phyloP scores from a whole-genome alignment of 1,140 invertebrate genomes.

The Brachionus sp. region DNA sequence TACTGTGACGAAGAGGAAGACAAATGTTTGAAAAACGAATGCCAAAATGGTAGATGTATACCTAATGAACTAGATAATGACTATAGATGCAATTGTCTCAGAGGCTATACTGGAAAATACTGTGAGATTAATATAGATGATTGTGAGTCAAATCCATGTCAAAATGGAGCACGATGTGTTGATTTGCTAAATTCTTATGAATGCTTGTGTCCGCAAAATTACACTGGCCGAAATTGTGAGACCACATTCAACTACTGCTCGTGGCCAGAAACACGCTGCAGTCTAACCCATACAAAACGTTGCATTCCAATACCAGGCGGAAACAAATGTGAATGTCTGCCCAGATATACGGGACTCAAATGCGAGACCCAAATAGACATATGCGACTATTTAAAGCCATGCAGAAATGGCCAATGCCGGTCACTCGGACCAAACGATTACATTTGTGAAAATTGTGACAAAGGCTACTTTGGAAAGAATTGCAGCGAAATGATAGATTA shows the following conservation, averaged over 20 bases:
- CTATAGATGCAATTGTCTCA: conserved; percentile 47
- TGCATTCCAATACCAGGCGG: conserved; percentile 34
- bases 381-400: conserved; percentile 23
- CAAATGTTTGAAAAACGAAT: conserved; percentile 68
- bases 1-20: conserved; percentile 67
- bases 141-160: conserved; percentile 32
- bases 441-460: conserved; percentile 36
- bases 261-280: background rate
- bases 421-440: background rate
- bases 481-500: conserved; percentile 33
- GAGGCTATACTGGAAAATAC: conserved; percentile 45
- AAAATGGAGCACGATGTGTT: conserved; percentile 33
- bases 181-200: conserved; percentile 45
- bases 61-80: conserved; percentile 69
- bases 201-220: conserved; percentile 50
- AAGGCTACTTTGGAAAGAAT: conserved; percentile 43
- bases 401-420: conserved; percentile 34
- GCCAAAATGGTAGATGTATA: conserved; percentile 86
- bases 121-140: conserved; percentile 29
- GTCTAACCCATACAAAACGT: background rate
- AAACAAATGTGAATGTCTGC: conserved; percentile 33
- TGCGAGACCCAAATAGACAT: conserved; percentile 36
- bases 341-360: conserved; percentile 36
- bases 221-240: conserved; percentile 49
- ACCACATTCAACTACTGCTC: conserved; percentile 32